These are phyloP conservation scores for Panurus biarmicus DNA, from an alignment of 2,113 vertebrate genomes.

Conservation along the genomic window DNA sequence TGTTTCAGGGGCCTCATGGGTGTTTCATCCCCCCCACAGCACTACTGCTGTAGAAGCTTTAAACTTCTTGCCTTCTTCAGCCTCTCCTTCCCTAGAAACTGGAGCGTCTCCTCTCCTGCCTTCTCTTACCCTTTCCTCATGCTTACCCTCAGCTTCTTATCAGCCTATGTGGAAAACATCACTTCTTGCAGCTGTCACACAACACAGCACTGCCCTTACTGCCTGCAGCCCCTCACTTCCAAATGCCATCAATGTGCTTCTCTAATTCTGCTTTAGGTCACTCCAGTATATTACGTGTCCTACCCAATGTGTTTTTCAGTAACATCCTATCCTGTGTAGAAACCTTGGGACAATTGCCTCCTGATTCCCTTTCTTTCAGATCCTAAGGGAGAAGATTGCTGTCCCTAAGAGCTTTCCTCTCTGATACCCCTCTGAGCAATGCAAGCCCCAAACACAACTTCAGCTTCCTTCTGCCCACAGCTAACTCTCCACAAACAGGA, in stretches of 20 bases:
- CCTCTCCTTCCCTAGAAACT: neutral
- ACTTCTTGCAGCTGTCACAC: neutral
- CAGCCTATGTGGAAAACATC: neutral
- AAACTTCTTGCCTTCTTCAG: neutral
- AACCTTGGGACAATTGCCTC: neutral
- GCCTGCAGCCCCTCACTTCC: neutral
- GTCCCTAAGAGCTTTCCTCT: neutral
- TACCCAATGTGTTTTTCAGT: neutral
- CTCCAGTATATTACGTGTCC: neutral
- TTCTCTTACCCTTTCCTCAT: neutral
- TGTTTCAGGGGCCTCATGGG: neutral
- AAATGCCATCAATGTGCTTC: neutral
- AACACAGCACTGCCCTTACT: neutral
- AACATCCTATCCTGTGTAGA: neutral
- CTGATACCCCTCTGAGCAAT: rapidly evolving
- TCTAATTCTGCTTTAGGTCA: neutral
- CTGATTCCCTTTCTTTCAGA: neutral
- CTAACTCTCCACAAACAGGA: neutral
- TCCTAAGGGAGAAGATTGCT: neutral
- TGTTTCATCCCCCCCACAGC: neutral
- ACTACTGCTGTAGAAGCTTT: neutral
- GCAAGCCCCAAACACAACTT: neutral
- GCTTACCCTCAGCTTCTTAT: neutral
- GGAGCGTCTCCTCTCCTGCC: neutral
- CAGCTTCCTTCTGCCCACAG: neutral